Evolutionary conservation across 2,888 invertebrate genomes (phyloP).

Genomic region (Dascillus cervinus): DNA sequence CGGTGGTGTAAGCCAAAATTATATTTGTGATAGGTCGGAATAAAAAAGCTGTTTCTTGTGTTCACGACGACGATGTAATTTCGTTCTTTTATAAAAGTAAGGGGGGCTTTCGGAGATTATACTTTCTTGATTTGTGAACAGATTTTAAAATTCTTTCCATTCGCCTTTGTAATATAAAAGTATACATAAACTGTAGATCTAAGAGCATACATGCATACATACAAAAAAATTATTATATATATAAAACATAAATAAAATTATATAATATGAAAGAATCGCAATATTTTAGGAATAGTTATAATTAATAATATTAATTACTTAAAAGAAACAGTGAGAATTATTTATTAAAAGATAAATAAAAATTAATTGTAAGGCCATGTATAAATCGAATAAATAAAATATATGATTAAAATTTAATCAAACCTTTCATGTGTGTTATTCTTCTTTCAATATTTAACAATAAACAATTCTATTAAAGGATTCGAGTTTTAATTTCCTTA

Average conservation of each 20-base stretch:
- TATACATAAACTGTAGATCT: background rate
- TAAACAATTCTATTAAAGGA: no score
- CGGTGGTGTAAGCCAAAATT: background rate
- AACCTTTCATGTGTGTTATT: no score
- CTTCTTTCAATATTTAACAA: no score
- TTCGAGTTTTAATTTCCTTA: no score
- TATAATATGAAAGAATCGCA: conserved; percentile 12
- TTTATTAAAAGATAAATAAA: conserved; percentile 26
- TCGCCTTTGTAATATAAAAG: background rate
- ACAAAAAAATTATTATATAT: no score
- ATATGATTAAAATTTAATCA: conserved; percentile 9
- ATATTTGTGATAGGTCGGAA: background rate
- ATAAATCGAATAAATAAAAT: conserved; percentile 34
- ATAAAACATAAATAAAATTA: conserved; percentile 8
- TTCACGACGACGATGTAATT: no score
- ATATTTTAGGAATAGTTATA: conserved; percentile 16
- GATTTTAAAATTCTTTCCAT: background rate
- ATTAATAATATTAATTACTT: conserved; percentile 8
- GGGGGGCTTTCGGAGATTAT: no score
- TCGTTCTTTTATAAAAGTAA: no score
- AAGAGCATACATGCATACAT: no score
- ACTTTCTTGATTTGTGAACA: background rate
- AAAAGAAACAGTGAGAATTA: conserved; percentile 32
- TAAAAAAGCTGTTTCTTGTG: no score
- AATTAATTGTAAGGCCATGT: conserved; percentile 29